Conservation (phyloP, 2,797 vertebrate genomes). For the Eurystomus glaucurus region DNA sequence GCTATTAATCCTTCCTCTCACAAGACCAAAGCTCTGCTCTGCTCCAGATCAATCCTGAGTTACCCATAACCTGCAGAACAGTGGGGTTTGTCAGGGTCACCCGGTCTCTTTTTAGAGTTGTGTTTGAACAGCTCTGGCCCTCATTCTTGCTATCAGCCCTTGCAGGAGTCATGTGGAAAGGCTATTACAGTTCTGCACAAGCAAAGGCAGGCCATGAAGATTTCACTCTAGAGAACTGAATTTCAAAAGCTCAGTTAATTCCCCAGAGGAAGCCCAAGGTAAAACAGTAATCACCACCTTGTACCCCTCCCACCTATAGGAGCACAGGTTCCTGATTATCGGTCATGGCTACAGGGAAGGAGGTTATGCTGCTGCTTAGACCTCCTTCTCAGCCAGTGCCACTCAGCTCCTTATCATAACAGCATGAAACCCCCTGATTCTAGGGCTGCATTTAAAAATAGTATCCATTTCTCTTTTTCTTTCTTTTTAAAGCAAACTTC, state of each 20-base stretch:
- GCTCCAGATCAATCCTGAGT: background rate
- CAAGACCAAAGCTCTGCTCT: background rate
- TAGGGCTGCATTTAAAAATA: conserved; percentile 59
- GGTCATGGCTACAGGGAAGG: background rate
- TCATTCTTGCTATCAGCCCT: background rate
- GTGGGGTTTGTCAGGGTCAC: background rate
- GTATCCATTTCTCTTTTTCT: conserved; percentile 34
- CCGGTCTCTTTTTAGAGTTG: background rate
- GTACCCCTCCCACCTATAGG: background rate
- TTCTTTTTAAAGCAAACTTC: conserved; percentile 35
- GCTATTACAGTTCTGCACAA: background rate
- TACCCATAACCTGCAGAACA: background rate
- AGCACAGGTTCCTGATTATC: conserved; percentile 38
- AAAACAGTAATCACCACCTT: conserved; percentile 67
- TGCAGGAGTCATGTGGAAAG: background rate
- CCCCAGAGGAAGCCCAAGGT: background rate
- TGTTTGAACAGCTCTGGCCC: background rate
- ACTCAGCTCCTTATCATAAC: conserved; percentile 52
- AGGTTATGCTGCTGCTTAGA: conserved; percentile 5
- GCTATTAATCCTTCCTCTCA: background rate
- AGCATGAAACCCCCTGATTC: conserved; percentile 48
- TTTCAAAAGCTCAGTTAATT: conserved; percentile 43
- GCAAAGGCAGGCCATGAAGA: background rate
- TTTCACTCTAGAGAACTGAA: background rate
- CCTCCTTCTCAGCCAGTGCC: conserved; percentile 43